Evolutionary conservation across 2,797 vertebrate genomes (phyloP).

Genomic region (Hybognathus amarus): DNA sequence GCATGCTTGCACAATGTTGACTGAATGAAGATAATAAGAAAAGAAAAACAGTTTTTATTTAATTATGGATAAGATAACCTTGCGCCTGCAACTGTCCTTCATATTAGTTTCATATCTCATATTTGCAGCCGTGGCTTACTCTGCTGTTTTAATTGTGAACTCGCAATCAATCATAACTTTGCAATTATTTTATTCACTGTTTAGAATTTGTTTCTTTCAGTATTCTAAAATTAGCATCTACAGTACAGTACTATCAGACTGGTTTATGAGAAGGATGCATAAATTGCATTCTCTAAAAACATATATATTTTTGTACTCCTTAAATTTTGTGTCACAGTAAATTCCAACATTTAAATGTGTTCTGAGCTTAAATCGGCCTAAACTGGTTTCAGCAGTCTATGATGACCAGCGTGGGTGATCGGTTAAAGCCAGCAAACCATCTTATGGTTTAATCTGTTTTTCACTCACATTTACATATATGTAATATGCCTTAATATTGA

Average conservation of each 20-base stretch:
- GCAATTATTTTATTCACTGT: slow-evolving; percentile 49
- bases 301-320: neutral
- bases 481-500: too few species aligned
- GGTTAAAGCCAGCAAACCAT: neutral
- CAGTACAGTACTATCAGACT: slow-evolving; percentile 23
- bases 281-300: neutral
- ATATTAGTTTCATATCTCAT: slow-evolving; percentile 57
- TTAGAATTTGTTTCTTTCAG: slow-evolving; percentile 26
- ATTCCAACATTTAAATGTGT: too few species aligned
- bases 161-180: slow-evolving; percentile 57
- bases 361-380: neutral
- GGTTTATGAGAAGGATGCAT: neutral
- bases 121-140: slow-evolving; percentile 51
- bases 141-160: slow-evolving; percentile 54
- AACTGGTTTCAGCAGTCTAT: neutral
- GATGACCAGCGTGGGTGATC: neutral
- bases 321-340: too few species aligned
- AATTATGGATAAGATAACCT: slow-evolving; percentile 56
- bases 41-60: slow-evolving; percentile 46
- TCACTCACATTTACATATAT: neutral
- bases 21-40: slow-evolving; percentile 64
- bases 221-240: neutral
- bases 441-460: neutral
- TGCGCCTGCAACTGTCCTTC: slow-evolving; percentile 52
- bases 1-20: slow-evolving; percentile 56